phyloP scores from a whole-genome alignment of 2,797 vertebrate species.

The Peromyscus eremicus region DNA sequence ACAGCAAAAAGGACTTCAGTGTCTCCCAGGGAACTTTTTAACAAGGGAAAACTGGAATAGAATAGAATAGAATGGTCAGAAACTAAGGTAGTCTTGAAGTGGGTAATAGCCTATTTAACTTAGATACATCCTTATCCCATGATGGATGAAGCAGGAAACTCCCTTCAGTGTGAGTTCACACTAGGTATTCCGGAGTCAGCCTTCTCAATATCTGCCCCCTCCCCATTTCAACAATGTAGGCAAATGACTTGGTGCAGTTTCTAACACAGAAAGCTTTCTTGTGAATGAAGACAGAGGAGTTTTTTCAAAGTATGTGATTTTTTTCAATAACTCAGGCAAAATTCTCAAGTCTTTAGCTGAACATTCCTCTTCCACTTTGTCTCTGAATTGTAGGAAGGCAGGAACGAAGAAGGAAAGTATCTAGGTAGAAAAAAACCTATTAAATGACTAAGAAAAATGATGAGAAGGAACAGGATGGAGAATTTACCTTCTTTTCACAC shows the following conservation, averaged over 20 bases:
- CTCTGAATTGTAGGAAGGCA: background rate
- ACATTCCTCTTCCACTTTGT: background rate
- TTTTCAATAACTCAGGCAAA: background rate
- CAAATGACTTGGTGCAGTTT: background rate
- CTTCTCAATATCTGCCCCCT: background rate
- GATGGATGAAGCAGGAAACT: background rate
- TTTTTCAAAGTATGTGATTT: slow-evolving; percentile 24
- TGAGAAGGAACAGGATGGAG: background rate
- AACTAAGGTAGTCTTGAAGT: background rate
- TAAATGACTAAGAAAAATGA: background rate
- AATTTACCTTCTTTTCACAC: background rate
- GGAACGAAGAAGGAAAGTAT: background rate
- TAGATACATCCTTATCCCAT: background rate
- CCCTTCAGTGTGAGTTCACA: background rate
- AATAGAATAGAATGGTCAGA: background rate
- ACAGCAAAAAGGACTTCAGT: background rate
- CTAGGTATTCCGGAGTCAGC: background rate
- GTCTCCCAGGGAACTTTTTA: background rate
- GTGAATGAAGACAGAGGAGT: background rate
- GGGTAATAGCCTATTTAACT: background rate
- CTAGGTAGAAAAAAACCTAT: background rate
- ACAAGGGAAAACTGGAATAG: background rate
- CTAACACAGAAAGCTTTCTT: slow-evolving; percentile 19
- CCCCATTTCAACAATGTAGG: background rate
- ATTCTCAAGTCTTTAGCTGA: background rate